Base-by-base conservation (phyloP, 2,888 invertebrate genomes). In the Scaptomyza caliginosa region DNA sequence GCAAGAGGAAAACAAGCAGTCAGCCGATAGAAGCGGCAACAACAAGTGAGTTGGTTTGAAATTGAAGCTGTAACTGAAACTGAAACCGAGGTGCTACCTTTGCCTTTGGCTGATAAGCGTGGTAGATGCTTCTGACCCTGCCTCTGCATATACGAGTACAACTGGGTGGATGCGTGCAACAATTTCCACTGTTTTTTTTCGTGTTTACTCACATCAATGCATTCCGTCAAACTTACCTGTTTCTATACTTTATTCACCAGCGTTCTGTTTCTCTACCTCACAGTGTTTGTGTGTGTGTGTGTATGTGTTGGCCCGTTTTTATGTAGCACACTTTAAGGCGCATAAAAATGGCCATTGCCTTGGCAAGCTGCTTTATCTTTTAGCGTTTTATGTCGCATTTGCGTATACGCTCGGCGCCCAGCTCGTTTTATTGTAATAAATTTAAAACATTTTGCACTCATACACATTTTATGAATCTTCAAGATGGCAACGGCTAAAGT, bases 381-480 rank as follows among this genome's bases (percentile, higher is more conserved):
- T 76, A 84, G 80, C 85, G 68, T 81, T 84, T 81, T 81, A 81
- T 81, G 85, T 85, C 82, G 74, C 79, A 86, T 86, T 83, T 86
- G 78, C 81, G 84, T 83, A 81, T 66, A 40, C 65, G 45, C 56
- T 48, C 52, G 55, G 58, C 71, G 62, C 67, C 65, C 74, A 76
- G 83, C 69, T 74, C 78, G 71, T 77, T 77, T 81, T 84, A 79
- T 86, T 84, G 83, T 86, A 86, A 86, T 84, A 84, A 86, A 86
- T 84, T 86, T 86, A 83, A 86, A 83, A 84, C 86, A 86, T 86
- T 84, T 84, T 86, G 75, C 77, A 77, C 77, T 84, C 86, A 86
- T 83, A 84, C 84, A 86, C 77, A 84, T 81, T 83, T 84, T 84
- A 84, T 84, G 83, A 84, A 82, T 82, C 81, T 72, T 84, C 74